Evolutionary conservation across 2,113 vertebrate species (phyloP).

Genomic region (Forbesichthys agassizii): DNA sequence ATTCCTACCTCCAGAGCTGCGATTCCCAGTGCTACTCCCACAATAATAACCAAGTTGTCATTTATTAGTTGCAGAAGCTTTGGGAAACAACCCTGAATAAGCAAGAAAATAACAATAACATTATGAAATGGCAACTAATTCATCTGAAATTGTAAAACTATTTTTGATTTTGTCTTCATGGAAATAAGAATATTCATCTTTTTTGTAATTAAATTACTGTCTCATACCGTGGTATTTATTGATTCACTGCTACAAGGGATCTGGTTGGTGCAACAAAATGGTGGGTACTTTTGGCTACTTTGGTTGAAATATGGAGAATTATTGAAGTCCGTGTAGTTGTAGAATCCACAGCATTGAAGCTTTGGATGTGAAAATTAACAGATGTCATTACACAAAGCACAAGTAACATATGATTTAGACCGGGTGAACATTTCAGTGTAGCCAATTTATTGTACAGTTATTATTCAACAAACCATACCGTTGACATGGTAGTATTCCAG

Average conservation of each 20-base stretch:
- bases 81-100: slow-evolving; percentile 66
- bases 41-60: slow-evolving; percentile 65
- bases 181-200: too few species aligned
- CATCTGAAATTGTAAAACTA: background rate
- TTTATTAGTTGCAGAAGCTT: slow-evolving; percentile 65
- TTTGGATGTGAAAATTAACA: slow-evolving; percentile 38
- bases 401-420: background rate
- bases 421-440: background rate
- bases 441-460: background rate
- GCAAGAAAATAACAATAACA: slow-evolving; percentile 28
- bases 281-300: slow-evolving; percentile 43
- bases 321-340: slow-evolving; percentile 73
- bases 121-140: background rate
- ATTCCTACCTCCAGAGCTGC: slow-evolving; percentile 77
- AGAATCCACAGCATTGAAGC: slow-evolving; percentile 80
- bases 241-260: slow-evolving; percentile 13
- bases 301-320: slow-evolving; percentile 54
- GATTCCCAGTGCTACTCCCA: slow-evolving; percentile 75
- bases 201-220: background rate
- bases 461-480: slow-evolving; percentile 49
- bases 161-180: too few species aligned
- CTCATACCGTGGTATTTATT: background rate
- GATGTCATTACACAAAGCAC: background rate
- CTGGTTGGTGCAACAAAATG: slow-evolving; percentile 51
- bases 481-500: slow-evolving; percentile 77